A percentile compares a stretch with the other conserved stretches of the same genome.
Evolutionary conservation across 2,888 invertebrate genomes (phyloP).

Genomic region (Drosophila merina): DNA sequence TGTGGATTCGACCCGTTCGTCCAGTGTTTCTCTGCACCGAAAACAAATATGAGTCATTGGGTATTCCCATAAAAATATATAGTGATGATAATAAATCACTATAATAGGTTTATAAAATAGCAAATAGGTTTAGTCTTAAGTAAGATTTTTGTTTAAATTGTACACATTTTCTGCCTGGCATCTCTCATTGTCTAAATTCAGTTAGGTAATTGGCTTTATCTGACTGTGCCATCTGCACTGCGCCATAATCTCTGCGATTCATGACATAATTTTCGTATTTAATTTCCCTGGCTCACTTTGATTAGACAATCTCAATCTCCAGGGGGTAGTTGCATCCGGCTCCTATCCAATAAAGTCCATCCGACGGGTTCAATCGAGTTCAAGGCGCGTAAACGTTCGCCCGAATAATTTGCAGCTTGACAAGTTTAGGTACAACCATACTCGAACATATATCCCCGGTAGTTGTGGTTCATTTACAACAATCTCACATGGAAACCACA

Average conservation of each 20-base stretch:
- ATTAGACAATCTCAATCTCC: slow-evolving; percentile 59
- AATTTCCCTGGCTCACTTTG: slow-evolving; percentile 55
- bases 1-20: slow-evolving; percentile 29
- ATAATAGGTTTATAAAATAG: neutral
- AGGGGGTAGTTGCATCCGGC: slow-evolving; percentile 17
- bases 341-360: slow-evolving; percentile 5
- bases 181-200: slow-evolving; percentile 38
- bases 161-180: slow-evolving; percentile 3
- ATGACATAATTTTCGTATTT: slow-evolving; percentile 73
- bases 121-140: neutral
- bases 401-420: slow-evolving; percentile 43
- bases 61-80: neutral
- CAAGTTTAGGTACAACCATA: slow-evolving; percentile 17
- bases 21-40: neutral
- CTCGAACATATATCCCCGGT: slow-evolving; percentile 4
- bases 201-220: slow-evolving; percentile 53
- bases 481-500: slow-evolving; percentile 63
- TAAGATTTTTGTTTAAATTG: slow-evolving; percentile 1
- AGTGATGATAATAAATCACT: neutral
- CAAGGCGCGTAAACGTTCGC: slow-evolving; percentile 57
- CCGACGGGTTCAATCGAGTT: slow-evolving; percentile 65
- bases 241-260: slow-evolving; percentile 31
- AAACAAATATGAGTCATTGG: neutral
- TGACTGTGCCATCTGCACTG: slow-evolving; percentile 49
- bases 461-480: slow-evolving; percentile 44